Evolutionary conservation across 2,797 vertebrate genomes (phyloP).

Genomic region (Acipenser oxyrinchus): DNA sequence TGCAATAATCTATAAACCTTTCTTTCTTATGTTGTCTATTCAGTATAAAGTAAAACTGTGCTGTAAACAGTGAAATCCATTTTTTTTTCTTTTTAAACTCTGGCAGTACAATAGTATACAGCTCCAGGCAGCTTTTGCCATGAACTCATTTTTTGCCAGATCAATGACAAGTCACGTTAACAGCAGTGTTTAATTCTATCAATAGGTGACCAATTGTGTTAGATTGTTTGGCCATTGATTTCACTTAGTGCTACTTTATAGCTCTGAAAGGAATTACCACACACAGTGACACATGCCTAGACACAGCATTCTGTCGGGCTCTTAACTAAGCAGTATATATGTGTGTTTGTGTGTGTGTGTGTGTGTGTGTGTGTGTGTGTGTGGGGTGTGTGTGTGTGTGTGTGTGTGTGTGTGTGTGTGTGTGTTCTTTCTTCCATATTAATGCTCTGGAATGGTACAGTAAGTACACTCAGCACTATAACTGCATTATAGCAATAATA

Average conservation of each 20-base stretch:
- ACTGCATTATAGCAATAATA: neutral
- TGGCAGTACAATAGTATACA: neutral
- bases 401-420: no score
- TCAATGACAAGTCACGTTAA: conserved; percentile 79
- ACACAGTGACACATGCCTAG: conserved; percentile 45
- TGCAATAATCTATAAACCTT: neutral
- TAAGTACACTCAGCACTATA: neutral
- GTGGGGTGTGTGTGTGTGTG: no score
- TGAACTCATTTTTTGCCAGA: conserved; percentile 51
- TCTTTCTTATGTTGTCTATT: neutral
- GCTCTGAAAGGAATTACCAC: conserved; percentile 57
- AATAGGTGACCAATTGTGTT: conserved; percentile 84
- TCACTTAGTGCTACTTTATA: conserved; percentile 68
- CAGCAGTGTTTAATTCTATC: conserved; percentile 86
- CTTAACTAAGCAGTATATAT: neutral
- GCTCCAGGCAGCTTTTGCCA: conserved; percentile 37
- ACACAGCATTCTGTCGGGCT: conserved; percentile 15
- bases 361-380: no score
- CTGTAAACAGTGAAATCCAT: conserved; percentile 16
- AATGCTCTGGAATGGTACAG: neutral
- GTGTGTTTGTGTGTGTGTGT: neutral
- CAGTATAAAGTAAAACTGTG: conserved; percentile 34
- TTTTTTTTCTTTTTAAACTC: neutral
- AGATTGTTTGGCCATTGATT: conserved; percentile 88
- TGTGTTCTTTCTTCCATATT: neutral